These are phyloP conservation scores for Hepsetus odoe DNA, from an alignment of 2,113 vertebrate species.

Conservation along the genomic window DNA sequence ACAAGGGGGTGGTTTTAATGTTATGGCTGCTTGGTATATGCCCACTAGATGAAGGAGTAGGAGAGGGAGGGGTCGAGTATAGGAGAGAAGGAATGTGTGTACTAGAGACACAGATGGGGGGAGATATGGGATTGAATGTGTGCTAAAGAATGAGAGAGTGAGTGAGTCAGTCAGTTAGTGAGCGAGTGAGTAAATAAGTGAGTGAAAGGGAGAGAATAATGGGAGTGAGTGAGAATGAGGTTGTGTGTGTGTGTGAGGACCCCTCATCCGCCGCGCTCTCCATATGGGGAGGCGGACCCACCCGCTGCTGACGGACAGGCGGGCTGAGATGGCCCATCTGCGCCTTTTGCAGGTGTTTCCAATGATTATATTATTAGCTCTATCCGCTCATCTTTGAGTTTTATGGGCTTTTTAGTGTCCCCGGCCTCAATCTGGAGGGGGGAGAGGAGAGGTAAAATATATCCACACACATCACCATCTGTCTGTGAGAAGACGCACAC, in stretches of 20 bases:
- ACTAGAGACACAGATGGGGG: conserved; percentile 24
- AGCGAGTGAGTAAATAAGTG: conserved; percentile 48
- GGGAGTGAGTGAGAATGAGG: conserved; percentile 65
- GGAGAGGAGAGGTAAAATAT: conserved; percentile 75
- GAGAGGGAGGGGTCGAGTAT: conserved; percentile 9
- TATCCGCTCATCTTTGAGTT: conserved; percentile 95
- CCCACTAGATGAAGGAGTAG: conserved; percentile 10
- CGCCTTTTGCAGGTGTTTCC: conserved; percentile 97
- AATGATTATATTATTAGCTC: conserved; percentile 99
- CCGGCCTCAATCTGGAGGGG: conserved; percentile 65
- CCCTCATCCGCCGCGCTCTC: conserved; percentile 74
- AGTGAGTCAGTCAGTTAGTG: background rate
- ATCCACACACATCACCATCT: conserved; percentile 89
- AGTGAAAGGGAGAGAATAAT: background rate
- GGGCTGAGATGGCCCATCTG: conserved; percentile 96
- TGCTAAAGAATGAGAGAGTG: no score
- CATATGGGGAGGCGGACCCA: conserved; percentile 95
- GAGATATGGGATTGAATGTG: background rate
- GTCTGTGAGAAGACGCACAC: conserved; percentile 72
- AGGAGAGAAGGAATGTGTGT: background rate
- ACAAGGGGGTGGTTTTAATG: no score
- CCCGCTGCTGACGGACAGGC: conserved; percentile 83
- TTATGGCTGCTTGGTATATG: no score
- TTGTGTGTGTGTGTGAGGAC: conserved; percentile 79
- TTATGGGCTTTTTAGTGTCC: conserved; percentile 92